Base-by-base conservation (phyloP, 2,113 vertebrate species). In the Tyto alba region DNA sequence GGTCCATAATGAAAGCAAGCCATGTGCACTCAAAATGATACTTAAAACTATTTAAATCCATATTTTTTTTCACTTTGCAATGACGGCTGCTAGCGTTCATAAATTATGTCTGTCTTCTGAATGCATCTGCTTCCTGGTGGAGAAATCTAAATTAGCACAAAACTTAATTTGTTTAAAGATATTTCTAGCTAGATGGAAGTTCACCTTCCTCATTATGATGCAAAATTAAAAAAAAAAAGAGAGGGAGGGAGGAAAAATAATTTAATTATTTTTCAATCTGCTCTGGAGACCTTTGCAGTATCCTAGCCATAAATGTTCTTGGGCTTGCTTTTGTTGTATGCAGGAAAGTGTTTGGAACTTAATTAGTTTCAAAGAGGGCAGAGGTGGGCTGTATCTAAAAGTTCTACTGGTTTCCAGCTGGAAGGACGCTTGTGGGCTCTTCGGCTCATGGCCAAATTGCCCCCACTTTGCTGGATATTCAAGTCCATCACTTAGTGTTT, bases 81-180 rank as follows among this genome's bases (percentile, higher is more conserved):
- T 29, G 74, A 19, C 1, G 27, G n/a, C 79, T 84, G 74, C 59
- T 76, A 45, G 64, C 40, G 38, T 69, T 81, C 79, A 50, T 69
- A 77, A 88, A 77, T 82, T 30, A 77, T 3, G 2, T 88, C 74
- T 85, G 69, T 55, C 53, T 85, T 69, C 53, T 87, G 79, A 57
- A 78, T 64, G 55, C 52, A 21, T 85, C 87, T 77, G 59, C 50
- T 76, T 92, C 83, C 90, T 88, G 83, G n/a, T 85, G 52, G n/a
- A 66, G 71, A 81, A 88, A 62, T 43, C 69, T 55, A 76, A 93
- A 90, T 93, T 88, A 86, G 59, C 69, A 34, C 60, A 64, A 85
- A 88, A 90, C 79, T 77, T 76, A 72, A 93, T 88, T 92, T 90
- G 53, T 73, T 25, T 32, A 3, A 74, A 78, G 45, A 55, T 73